Base-by-base conservation (phyloP, 2,888 invertebrate genomes). In the Drosophila antonietae region DNA sequence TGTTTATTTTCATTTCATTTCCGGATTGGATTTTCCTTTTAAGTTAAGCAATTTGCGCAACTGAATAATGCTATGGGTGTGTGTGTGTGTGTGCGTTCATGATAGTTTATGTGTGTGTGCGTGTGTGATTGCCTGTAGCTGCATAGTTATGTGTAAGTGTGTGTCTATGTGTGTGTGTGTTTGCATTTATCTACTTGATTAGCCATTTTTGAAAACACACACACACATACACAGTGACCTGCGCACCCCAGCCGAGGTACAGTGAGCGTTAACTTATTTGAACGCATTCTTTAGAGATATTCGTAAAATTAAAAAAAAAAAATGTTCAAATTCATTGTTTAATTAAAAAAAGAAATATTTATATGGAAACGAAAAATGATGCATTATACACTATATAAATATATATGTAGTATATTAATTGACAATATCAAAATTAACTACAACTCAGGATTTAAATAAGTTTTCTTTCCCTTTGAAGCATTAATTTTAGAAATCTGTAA, bases 21-120 rank as follows among this genome's bases (percentile, higher is more conserved):
- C 37, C 7, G 12, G 39, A 47, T 56, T 51, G 44, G n/a, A 57
- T 33, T 15, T 37, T 23, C 18, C 28, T 46, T 12, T 52, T 39
- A n/a, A 52, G 43, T 53, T 53, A 47, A 61, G 69, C 33, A n/a
- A 53, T 47, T 73, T 57, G 52, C 47, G 41, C 75, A 73, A 64
- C 53, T 64, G 64, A 37, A 37, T 20, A 20, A 20, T 15, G 15
- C 33, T 20, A 52, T 18, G 2, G 12, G 1, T 18, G 6, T 41
- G 55, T 31, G n/a, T 41, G 28, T 39, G n/a, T 18, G 28, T 39
- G 15, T 37, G 14, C 33, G 12, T 61, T 20, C 20, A 12, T 63
- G 18, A 14, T 14, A 23, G 14, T 4, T 23, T 28, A 7, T 28
- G 49, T 18, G n/a, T 18, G 23, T 28, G 49, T 49, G 5, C 7